Base-by-base conservation (phyloP, 92 coral and sea anemone species). In the Virgularia gustaviana region DNA sequence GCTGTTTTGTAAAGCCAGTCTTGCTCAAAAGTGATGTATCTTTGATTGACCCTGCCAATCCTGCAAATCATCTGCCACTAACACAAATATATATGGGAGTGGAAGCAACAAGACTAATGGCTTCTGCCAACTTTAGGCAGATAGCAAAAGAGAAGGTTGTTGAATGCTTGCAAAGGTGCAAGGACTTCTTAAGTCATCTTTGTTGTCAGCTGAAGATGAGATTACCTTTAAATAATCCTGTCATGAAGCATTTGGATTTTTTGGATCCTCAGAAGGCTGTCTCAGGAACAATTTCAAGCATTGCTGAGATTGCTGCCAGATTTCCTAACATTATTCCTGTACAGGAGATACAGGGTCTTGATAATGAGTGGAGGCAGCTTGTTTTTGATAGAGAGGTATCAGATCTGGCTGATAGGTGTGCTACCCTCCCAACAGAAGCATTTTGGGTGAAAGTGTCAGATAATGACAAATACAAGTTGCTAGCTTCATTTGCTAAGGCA, bases 191-290 rank as follows among this genome's bases (percentile, higher is more conserved):
- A 13, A 31, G 32, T 31, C 4, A 62, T 13, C 70, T 62, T 34
- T 62, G 70, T 31, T 62, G 70, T 49, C 70, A 62, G 25, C 70
- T 62, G 32, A 62, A 62, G 49, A 62, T 2, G 70, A 25, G 70
- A 62, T 62, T 62, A 28, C 70, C 70, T 13, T 28, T 62, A 16
- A 31, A 62, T 62, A 33, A 62, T 31, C 36, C 32, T 20, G 49
- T 62, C 36, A 25, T 62, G 13, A 12, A 36, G 36, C 20, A 33
- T 25, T 36, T 62, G 36, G 37, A 62, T 20, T 62, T 62, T 36
- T 31, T 62, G 36, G 70, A 62, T 62, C 70, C 70, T 33, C 70
- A 62, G 70, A 62, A 25, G 47, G 70, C 36, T 62, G 70, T 62
- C 23, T 53, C 60, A 3, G 60, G 60, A 53, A 53, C 60, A 20